Conservation (phyloP, 37 sponge, comb jelly and placozoan species). For the Spongilla lacustris region DNA sequence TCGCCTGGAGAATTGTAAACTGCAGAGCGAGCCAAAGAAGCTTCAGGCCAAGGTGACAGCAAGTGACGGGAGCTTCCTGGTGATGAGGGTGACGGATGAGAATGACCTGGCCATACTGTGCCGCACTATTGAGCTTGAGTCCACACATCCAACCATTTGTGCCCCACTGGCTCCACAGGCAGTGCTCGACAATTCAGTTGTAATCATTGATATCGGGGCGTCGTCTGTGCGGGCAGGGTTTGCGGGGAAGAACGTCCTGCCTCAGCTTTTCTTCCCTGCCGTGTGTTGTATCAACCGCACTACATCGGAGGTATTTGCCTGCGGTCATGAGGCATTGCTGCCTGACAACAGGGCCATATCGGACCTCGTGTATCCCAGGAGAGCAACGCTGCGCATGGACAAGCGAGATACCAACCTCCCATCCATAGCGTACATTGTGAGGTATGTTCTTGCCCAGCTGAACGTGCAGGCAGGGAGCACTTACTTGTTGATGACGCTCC, state of each 20-base stretch:
- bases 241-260: constrained; percentile 60
- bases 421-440: constrained; percentile 29
- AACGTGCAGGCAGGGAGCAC: constrained; percentile 31
- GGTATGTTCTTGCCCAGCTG: constrained; percentile 4
- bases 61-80: constrained; percentile 25
- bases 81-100: constrained; percentile 41
- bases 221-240: constrained; percentile 81
- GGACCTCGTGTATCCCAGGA: constrained; percentile 57
- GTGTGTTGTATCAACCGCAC: constrained; percentile 56
- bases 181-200: neutral
- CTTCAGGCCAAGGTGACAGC: constrained; percentile 30
- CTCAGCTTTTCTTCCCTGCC: constrained; percentile 81
- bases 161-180: constrained; percentile 3
- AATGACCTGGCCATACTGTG: constrained; percentile 49
- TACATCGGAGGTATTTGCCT: constrained; percentile 23
- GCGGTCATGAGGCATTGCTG: constrained; percentile 57
- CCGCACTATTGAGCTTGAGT: constrained; percentile 61
- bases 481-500: constrained; percentile 42
- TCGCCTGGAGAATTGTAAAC: constrained; percentile 21
- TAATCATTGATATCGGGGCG: constrained; percentile 83
- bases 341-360: constrained; percentile 41
- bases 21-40: constrained; percentile 30
- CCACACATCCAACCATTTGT: constrained; percentile 61
- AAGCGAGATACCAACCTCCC: constrained; percentile 1
- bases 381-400: constrained; percentile 50